Percentiles rank a stretch among this genome's conserved stretches.
Conservation (phyloP, 2,113 vertebrate species). For the Solenodon paradoxus region DNA sequence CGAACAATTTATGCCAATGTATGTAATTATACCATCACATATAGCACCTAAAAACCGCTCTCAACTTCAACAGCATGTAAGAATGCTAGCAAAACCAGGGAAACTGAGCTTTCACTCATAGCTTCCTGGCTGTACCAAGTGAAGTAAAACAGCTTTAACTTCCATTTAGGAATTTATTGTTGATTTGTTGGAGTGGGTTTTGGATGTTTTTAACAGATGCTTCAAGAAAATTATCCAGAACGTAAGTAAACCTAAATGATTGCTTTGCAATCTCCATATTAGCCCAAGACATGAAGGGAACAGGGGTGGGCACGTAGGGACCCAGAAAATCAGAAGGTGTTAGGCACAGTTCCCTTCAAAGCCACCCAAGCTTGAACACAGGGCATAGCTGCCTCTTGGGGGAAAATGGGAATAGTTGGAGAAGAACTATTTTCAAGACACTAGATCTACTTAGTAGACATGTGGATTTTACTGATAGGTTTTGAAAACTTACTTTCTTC, state of each 20-base stretch:
- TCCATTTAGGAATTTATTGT: background rate
- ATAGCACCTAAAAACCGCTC: background rate
- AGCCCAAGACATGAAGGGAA: background rate
- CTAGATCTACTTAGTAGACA: background rate
- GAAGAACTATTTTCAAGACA: background rate
- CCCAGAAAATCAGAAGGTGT: background rate
- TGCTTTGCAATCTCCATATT: background rate
- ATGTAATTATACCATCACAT: conserved; percentile 34
- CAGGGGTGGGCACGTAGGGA: background rate
- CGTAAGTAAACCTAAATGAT: background rate
- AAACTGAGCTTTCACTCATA: background rate
- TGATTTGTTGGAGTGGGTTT: background rate
- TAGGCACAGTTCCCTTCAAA: background rate
- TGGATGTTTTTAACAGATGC: background rate
- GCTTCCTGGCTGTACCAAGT: background rate
- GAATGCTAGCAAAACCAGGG: background rate
- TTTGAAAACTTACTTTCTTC: background rate
- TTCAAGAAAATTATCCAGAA: conserved; percentile 1
- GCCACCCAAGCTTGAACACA: background rate
- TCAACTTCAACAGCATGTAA: background rate
- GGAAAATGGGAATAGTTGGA: background rate
- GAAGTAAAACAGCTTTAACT: background rate
- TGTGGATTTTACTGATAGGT: background rate
- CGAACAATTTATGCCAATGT: conserved; percentile 37
- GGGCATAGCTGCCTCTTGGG: background rate